Conservation (phyloP, 1,140 invertebrate genomes). For the Heliconius congener region DNA sequence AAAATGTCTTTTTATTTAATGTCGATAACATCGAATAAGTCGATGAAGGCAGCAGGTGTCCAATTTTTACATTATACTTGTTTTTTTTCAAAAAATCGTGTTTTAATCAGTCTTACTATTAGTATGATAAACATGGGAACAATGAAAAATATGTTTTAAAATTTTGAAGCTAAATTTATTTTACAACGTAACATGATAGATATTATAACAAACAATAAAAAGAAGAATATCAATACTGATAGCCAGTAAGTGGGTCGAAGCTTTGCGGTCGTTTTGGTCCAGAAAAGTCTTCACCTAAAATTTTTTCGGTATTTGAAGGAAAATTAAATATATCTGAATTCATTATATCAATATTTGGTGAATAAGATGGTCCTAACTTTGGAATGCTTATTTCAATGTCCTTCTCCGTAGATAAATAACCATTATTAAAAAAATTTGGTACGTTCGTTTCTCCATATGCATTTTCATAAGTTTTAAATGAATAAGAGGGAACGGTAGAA, state of each 20-base stretch:
- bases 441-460: not conserved
- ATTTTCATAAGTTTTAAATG: not conserved
- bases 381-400: not conserved
- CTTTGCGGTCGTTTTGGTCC: conserved; percentile 58
- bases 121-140: not conserved
- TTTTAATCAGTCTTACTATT: too few relatives aligned
- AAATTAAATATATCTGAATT: not conserved
- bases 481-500: not conserved
- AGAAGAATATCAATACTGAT: conserved; percentile 49
- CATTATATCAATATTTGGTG: not conserved
- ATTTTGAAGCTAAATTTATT: not conserved
- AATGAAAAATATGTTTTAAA: not conserved
- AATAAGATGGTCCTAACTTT: conserved; percentile 6
- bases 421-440: not conserved
- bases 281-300: conserved; percentile 59
- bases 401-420: not conserved
- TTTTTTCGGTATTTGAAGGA: conserved; percentile 22
- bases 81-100: too few relatives aligned
- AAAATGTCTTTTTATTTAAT: too few relatives aligned
- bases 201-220: conserved; percentile 3
- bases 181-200: not conserved
- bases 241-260: conserved; percentile 59
- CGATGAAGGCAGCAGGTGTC: too few relatives aligned
- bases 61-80: too few relatives aligned
- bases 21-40: too few relatives aligned